Conservation (phyloP, 2,888 invertebrate species). For the Tiliacea aurago region DNA sequence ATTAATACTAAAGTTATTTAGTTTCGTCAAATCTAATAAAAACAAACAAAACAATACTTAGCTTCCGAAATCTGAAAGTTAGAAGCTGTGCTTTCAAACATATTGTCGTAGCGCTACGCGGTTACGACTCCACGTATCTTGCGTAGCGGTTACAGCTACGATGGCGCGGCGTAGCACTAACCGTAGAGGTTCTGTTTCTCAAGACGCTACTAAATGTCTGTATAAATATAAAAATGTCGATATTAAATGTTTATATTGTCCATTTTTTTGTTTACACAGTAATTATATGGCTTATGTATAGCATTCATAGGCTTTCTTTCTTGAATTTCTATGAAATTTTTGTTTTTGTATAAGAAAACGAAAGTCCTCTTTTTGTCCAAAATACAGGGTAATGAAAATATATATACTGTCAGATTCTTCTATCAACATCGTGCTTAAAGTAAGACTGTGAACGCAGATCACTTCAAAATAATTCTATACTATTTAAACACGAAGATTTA, state of each 20-base stretch:
- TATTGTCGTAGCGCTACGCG: slow-evolving; percentile 37
- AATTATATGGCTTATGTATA: neutral
- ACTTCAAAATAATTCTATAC: neutral
- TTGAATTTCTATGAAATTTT: neutral
- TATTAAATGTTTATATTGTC: slow-evolving; percentile 14
- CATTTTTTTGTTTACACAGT: slow-evolving; percentile 1
- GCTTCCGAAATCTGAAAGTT: neutral
- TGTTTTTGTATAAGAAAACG: too few relatives aligned
- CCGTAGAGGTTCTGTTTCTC: slow-evolving; percentile 16
- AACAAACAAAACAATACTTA: neutral
- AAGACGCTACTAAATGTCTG: slow-evolving; percentile 4
- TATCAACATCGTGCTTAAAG: neutral
- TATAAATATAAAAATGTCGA: too few relatives aligned
- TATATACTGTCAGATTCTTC: neutral
- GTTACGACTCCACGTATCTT: slow-evolving; percentile 21
- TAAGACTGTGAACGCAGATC: neutral
- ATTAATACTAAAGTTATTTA: neutral
- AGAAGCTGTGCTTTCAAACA: neutral
- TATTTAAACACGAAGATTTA: neutral
- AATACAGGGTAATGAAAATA: neutral
- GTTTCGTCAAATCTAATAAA: neutral
- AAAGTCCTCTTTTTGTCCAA: neutral
- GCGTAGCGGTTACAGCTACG: slow-evolving; percentile 47
- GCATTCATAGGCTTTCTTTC: neutral
- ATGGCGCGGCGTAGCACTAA: slow-evolving; percentile 25